Percentiles rank a stretch among this genome's conserved stretches.
phyloP scores from a whole-genome alignment of 2,888 invertebrate genomes.

The Tiphia femorata region DNA sequence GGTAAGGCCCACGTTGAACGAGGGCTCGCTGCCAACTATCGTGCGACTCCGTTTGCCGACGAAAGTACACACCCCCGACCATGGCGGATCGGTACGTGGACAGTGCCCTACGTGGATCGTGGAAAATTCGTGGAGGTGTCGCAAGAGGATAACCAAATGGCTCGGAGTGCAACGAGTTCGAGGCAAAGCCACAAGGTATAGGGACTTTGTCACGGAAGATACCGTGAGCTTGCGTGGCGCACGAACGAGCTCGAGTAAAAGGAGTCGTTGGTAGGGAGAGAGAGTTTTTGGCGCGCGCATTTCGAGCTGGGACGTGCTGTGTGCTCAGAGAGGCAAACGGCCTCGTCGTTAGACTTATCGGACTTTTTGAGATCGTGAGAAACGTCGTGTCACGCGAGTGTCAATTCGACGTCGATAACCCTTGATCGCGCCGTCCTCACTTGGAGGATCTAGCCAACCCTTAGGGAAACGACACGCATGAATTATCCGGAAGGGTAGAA shows the following conservation, averaged over 20 bases:
- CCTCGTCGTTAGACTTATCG: too few relatives aligned
- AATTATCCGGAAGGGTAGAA: too few relatives aligned
- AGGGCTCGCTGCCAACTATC: constrained; percentile 40
- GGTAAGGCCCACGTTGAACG: constrained; percentile 39
- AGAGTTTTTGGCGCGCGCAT: constrained; percentile 41
- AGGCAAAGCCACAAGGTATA: constrained; percentile 12
- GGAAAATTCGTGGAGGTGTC: constrained; percentile 12
- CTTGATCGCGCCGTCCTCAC: too few relatives aligned
- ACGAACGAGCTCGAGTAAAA: not conserved
- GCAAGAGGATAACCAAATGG: constrained; percentile 14
- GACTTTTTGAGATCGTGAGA: too few relatives aligned
- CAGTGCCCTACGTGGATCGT: constrained; percentile 11
- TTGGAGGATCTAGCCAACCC: too few relatives aligned
- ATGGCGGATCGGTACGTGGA: constrained; percentile 41
- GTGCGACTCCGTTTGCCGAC: constrained; percentile 18
- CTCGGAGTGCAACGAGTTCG: constrained; percentile 8
- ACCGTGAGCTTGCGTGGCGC: constrained; percentile 29
- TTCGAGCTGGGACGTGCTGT: too few relatives aligned
- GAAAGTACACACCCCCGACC: constrained; percentile 39
- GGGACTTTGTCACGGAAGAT: constrained; percentile 23
- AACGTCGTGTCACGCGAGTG: too few relatives aligned
- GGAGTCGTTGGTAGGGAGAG: constrained; percentile 22
- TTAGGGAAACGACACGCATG: too few relatives aligned
- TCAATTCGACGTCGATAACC: too few relatives aligned
- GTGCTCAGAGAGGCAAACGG: too few relatives aligned